These are phyloP conservation scores for Hirudo medicinalis DNA, from an alignment of 1,140 invertebrate species.

Conservation along the genomic window DNA sequence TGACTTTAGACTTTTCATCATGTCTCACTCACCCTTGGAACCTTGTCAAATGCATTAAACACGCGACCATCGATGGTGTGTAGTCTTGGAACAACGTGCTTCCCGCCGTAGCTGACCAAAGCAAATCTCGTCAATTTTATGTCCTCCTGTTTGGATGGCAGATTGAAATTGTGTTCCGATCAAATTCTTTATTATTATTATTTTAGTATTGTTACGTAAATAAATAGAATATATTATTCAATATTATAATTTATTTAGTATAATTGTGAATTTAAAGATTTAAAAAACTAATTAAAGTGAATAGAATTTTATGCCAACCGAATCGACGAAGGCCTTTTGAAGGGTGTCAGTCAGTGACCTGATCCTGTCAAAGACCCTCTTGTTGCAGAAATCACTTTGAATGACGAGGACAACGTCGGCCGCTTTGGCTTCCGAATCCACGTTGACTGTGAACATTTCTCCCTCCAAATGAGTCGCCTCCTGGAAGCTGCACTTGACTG, in stretches of 20 bases:
- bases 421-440: slow-evolving; percentile 38
- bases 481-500: no score
- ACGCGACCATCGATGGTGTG: slow-evolving; percentile 43
- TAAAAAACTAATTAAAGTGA: not conserved
- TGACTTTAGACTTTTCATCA: no score
- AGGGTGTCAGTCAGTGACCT: slow-evolving; percentile 32
- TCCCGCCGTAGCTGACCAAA: slow-evolving; percentile 63
- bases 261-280: no score
- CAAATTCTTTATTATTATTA: no score
- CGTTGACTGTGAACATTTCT: no score
- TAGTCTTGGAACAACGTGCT: slow-evolving; percentile 51
- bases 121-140: slow-evolving; percentile 52
- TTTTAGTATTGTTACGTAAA: no score
- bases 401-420: slow-evolving; percentile 73
- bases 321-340: slow-evolving; percentile 33
- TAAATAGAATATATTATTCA: no score
- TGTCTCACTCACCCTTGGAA: slow-evolving; percentile 29
- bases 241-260: no score
- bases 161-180: no score
- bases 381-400: slow-evolving; percentile 69
- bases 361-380: slow-evolving; percentile 43
- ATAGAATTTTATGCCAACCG: slow-evolving; percentile 24
- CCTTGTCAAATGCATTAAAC: slow-evolving; percentile 35
- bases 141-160: slow-evolving; percentile 22
- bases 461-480: no score